phyloP scores from a whole-genome alignment of 1,140 invertebrate genomes.

The Pomacea maculata region DNA sequence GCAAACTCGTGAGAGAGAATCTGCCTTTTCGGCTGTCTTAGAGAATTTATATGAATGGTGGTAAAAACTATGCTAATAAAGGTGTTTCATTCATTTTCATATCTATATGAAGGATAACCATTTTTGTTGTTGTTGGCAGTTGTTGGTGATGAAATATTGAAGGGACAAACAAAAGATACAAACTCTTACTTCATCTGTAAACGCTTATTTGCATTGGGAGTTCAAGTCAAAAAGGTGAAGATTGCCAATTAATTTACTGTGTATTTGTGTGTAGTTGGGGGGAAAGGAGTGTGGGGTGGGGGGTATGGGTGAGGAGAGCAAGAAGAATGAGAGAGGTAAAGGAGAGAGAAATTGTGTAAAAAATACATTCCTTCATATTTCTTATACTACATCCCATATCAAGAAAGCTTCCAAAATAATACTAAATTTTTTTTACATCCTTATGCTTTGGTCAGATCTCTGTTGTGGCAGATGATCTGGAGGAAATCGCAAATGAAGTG shows the following conservation, averaged over 20 bases:
- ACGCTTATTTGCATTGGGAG: constrained; percentile 74
- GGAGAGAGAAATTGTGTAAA: background rate
- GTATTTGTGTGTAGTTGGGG: background rate
- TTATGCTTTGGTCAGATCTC: constrained; percentile 70
- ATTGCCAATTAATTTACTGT: background rate
- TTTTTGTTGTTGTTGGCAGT: constrained; percentile 69
- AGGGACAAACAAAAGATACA: constrained; percentile 79
- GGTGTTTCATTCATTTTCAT: background rate
- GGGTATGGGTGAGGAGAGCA: background rate
- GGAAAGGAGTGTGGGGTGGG: background rate
- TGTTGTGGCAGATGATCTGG: constrained; percentile 77
- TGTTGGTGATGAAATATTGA: constrained; percentile 88
- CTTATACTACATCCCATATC: background rate
- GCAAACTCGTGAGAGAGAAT: background rate
- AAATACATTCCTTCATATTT: background rate
- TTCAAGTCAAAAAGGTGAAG: constrained; percentile 70
- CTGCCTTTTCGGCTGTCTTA: no score
- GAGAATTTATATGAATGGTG: no score
- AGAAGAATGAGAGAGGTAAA: background rate
- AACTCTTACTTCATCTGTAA: constrained; percentile 78
- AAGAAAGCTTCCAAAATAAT: no score
- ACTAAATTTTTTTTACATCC: background rate
- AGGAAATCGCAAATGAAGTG: constrained; percentile 77
- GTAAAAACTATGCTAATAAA: background rate
- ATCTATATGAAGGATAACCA: background rate